Evolutionary conservation across 2,888 invertebrate genomes (phyloP), one percentile per base, ranked within the genome.

Genomic region (Loripinus fragilis): DNA sequence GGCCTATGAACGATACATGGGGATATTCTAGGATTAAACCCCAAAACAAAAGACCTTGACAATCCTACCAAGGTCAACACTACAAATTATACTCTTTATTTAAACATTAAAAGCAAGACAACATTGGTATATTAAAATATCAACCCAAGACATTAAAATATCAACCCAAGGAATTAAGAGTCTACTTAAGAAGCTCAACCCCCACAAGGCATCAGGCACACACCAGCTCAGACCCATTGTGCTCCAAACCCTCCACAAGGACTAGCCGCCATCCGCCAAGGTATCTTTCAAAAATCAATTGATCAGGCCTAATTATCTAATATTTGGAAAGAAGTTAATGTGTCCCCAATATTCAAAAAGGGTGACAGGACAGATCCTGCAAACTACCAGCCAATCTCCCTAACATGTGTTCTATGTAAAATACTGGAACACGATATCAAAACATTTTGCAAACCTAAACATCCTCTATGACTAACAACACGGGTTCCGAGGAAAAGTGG

Each of bases 401-500:
- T 75, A 10, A 75, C 75, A 12, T 70, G 75, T 64, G 41, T 69
- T 20, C 48, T 75, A 10, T 75, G 68, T 69, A 64, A 60, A 45
- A 20, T 69, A 17, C 30, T 74, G 8, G 74, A 74, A 42, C 75
- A 75, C n/a, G 70, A 25, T 75, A 3, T 41, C 70, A n/a, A 60
- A 68, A 41, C 68, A 74, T 48, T 60, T 74, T 52, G 23, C 41
- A n/a, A 35, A 38, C n/a, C 38, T 42, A 38, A 60, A 76, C 25
- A 45, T 76, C 10, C 45, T 71, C 10, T 76, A 68, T 55, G 55
- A 71, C 35, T 30, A 67, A 0, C 71, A 71, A 20, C 76, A 71
- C 45, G 52, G 52, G 5, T 52, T 52, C 52, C 12, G 52, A 17
- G 25, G 25, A 52, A 52, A 25, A 25, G 25, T 7, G 12, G 23